Evolutionary conservation across 2,888 invertebrate species (phyloP).

Genomic region (Spisula solida): DNA sequence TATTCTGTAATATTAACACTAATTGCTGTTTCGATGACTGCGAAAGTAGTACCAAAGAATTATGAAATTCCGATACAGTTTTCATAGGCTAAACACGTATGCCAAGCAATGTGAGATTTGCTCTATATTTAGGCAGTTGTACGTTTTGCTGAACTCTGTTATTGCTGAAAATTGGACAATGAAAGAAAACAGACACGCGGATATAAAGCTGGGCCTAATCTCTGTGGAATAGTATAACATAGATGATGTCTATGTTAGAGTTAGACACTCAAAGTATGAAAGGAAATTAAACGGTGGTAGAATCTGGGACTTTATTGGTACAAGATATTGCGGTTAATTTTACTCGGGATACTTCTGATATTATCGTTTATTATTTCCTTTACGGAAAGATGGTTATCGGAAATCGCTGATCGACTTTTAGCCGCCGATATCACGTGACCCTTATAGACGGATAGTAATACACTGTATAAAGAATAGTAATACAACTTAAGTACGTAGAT

Average conservation of each 20-base stretch:
- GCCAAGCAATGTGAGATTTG: no score
- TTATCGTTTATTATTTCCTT: neutral
- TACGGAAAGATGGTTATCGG: neutral
- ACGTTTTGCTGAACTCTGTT: no score
- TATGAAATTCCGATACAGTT: no score
- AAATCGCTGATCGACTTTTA: neutral
- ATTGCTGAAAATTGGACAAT: neutral
- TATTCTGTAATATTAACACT: no score
- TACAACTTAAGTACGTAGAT: no score
- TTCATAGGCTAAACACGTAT: no score
- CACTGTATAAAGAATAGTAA: no score
- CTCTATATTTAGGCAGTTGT: no score
- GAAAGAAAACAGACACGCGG: neutral
- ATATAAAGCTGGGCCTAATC: neutral
- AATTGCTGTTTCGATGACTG: no score
- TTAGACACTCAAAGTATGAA: neutral
- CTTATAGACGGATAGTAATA: neutral
- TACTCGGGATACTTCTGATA: neutral
- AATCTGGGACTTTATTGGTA: neutral
- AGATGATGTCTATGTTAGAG: neutral
- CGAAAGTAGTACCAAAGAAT: no score
- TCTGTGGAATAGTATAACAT: neutral
- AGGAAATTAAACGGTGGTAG: slow-evolving; percentile 3
- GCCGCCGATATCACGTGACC: neutral
- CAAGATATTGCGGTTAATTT: slow-evolving; percentile 16